A percentile compares a stretch with the other conserved stretches of the same genome.
Conservation (phyloP, 2,113 vertebrate species). For the Antechinus flavipes region DNA sequence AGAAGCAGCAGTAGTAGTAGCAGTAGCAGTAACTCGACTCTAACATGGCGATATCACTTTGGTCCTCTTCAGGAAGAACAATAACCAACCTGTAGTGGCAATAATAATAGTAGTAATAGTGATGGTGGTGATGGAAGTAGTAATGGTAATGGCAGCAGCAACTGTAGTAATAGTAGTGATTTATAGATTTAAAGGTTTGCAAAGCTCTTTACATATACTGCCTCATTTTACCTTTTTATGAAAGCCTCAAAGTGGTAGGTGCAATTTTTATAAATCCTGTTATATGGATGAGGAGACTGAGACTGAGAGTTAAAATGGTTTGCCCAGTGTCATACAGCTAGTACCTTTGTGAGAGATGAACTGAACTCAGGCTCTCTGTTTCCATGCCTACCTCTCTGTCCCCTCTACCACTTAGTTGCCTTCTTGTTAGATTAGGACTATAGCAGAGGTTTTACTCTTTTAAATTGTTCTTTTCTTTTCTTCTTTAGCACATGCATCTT, state of each 20-base stretch:
- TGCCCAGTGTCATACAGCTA: not conserved
- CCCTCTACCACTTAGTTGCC: not conserved
- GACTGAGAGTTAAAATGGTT: not conserved
- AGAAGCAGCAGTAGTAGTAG: not conserved
- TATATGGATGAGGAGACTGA: not conserved
- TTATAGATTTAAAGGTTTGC: not conserved
- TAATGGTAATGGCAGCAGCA: too few species aligned
- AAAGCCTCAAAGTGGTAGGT: not conserved
- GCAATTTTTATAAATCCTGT: not conserved
- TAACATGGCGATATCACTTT: too few species aligned
- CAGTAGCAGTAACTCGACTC: too few species aligned
- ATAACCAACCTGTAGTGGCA: too few species aligned
- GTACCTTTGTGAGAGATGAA: not conserved
- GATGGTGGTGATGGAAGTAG: rapidly evolving
- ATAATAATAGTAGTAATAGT: too few species aligned
- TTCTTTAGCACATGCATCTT: not conserved
- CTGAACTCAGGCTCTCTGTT: not conserved
- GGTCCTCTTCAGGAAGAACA: too few species aligned
- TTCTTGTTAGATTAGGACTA: not conserved
- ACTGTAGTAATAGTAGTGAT: not conserved
- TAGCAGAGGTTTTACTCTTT: not conserved
- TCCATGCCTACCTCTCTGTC: not conserved
- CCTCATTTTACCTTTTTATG: not conserved
- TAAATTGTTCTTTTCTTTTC: not conserved
- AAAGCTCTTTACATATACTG: not conserved